phyloP scores from a whole-genome alignment of 1,140 invertebrate species.

The Hormaphis cornu region DNA sequence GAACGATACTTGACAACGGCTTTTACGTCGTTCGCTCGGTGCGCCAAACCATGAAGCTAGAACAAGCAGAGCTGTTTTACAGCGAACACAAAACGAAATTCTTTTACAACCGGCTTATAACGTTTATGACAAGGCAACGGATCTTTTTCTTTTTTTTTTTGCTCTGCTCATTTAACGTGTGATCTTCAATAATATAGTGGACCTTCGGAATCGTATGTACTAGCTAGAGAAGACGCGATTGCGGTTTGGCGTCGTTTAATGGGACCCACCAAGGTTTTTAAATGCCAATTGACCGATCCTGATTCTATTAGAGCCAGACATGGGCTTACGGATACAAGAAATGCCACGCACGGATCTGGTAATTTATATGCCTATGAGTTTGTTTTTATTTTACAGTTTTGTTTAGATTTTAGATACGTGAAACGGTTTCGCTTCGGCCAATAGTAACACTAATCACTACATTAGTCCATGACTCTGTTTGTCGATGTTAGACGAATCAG shows the following conservation, averaged over 20 bases:
- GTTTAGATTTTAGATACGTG: neutral
- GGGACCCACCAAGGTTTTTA: slow-evolving; percentile 79
- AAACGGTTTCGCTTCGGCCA: neutral
- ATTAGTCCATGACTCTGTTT: neutral
- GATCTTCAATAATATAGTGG: slow-evolving; percentile 53
- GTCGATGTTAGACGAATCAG: no score
- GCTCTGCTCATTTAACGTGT: neutral
- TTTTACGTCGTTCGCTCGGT: slow-evolving; percentile 67
- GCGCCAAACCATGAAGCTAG: slow-evolving; percentile 50
- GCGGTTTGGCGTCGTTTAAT: slow-evolving; percentile 68
- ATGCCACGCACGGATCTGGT: slow-evolving; percentile 86
- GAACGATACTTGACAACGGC: slow-evolving; percentile 57
- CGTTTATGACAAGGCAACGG: slow-evolving; percentile 70
- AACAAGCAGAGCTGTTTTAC: slow-evolving; percentile 70
- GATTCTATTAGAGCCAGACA: slow-evolving; percentile 66
- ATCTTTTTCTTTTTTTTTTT: neutral
- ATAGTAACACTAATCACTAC: neutral
- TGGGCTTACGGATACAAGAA: slow-evolving; percentile 84
- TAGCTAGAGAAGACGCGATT: slow-evolving; percentile 67
- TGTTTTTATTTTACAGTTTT: slow-evolving; percentile 11
- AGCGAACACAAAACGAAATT: slow-evolving; percentile 73
- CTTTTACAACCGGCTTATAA: slow-evolving; percentile 76
- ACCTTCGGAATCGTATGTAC: slow-evolving; percentile 63
- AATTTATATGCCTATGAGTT: slow-evolving; percentile 28
- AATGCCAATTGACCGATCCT: slow-evolving; percentile 66